These are phyloP conservation scores for Salmo trutta DNA, from an alignment of 2,797 vertebrate species.

Conservation along the genomic window DNA sequence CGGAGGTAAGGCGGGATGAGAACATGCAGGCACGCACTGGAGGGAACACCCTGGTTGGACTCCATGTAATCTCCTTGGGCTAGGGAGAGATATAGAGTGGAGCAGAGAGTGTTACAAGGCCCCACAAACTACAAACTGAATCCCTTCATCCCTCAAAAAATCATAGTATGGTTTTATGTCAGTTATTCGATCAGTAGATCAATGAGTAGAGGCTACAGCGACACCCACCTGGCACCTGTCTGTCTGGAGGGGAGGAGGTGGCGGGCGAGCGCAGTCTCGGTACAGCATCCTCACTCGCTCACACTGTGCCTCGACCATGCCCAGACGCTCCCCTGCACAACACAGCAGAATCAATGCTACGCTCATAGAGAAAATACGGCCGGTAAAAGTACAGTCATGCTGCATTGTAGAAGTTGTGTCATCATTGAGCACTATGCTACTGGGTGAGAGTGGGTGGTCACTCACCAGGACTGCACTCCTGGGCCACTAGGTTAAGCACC, in stretches of 20 bases:
- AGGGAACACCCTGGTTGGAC: slow-evolving; percentile 92
- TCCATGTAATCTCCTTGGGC: slow-evolving; percentile 98
- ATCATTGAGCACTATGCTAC: background rate
- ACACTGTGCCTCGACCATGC: slow-evolving; percentile 94
- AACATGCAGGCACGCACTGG: slow-evolving; percentile 98
- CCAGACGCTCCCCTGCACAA: slow-evolving; percentile 87
- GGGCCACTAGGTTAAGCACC: slow-evolving; percentile 95
- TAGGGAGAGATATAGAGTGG: slow-evolving; percentile 53
- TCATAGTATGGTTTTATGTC: background rate
- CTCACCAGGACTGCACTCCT: slow-evolving; percentile 97
- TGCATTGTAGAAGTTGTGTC: background rate
- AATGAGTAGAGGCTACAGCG: background rate
- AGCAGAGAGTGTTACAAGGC: slow-evolving; percentile 8
- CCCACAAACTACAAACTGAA: too few relatives aligned
- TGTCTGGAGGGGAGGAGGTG: slow-evolving; percentile 92
- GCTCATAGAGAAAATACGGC: background rate
- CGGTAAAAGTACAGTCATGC: too few relatives aligned
- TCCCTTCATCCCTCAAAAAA: too few relatives aligned
- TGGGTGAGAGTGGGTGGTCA: slow-evolving; percentile 9
- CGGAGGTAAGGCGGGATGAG: slow-evolving; percentile 92
- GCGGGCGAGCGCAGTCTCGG: slow-evolving; percentile 94
- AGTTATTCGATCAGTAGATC: slow-evolving; percentile 5
- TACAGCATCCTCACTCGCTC: slow-evolving; percentile 96
- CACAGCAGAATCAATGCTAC: background rate
- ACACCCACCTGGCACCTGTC: slow-evolving; percentile 90